These are phyloP conservation scores for Leucophenga maculata DNA, from an alignment of 2,888 invertebrate species.

Conservation along the genomic window DNA sequence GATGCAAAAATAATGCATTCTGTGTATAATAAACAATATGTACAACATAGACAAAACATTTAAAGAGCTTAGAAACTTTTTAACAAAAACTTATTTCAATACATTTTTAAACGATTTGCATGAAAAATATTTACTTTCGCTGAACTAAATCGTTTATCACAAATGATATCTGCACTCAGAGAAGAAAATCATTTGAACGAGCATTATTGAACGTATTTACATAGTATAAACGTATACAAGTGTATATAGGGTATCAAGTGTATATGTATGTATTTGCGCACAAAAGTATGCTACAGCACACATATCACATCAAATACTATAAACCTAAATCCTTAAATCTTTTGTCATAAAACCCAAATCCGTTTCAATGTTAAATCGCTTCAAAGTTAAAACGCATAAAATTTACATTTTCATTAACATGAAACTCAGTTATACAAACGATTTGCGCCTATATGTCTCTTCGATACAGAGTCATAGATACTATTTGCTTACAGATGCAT, in stretches of 20 bases:
- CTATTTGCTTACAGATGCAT: neutral
- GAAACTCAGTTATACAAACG: slow-evolving; percentile 46
- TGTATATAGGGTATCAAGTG: neutral
- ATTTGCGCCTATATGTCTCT: slow-evolving; percentile 20
- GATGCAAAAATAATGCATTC: too few relatives aligned
- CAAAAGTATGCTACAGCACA: slow-evolving; percentile 24
- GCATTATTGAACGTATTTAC: neutral
- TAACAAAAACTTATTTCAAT: too few relatives aligned
- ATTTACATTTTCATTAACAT: slow-evolving; percentile 63
- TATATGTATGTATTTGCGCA: too few relatives aligned
- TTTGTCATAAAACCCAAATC: slow-evolving; percentile 6
- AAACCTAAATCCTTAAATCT: slow-evolving; percentile 12
- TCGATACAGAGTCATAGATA: too few relatives aligned
- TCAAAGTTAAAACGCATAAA: slow-evolving; percentile 49
- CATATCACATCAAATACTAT: neutral
- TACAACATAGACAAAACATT: too few relatives aligned
- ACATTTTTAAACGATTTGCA: too few relatives aligned
- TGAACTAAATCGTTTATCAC: too few relatives aligned
- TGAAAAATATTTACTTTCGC: too few relatives aligned
- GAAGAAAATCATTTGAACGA: too few relatives aligned
- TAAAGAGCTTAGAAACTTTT: too few relatives aligned
- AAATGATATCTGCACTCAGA: too few relatives aligned
- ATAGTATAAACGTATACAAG: neutral
- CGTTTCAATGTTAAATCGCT: slow-evolving; percentile 18
- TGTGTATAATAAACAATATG: too few relatives aligned